These are phyloP conservation scores for Melikaiella ostensackeni DNA, from an alignment of 2,888 invertebrate species.

Conservation along the genomic window DNA sequence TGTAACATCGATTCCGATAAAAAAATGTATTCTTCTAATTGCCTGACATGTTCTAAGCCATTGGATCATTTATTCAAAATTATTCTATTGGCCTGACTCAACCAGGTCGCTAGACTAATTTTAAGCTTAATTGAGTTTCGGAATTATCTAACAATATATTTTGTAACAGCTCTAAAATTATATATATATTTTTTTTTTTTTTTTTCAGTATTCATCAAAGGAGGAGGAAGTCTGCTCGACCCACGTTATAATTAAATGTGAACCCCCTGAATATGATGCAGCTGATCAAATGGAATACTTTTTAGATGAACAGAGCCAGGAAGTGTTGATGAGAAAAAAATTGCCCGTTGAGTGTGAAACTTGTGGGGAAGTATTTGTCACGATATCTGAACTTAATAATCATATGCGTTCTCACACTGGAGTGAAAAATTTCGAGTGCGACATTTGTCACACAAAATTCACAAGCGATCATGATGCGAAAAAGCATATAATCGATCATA, in stretches of 20 bases:
- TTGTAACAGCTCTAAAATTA: neutral
- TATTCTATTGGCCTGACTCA: neutral
- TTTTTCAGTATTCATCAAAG: neutral
- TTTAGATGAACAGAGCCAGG: neutral
- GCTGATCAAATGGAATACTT: neutral
- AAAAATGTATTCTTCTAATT: too few species aligned
- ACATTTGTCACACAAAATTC: neutral
- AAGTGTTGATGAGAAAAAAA: neutral
- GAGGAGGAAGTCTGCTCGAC: neutral
- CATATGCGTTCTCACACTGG: constrained; percentile 2
- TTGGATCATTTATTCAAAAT: neutral
- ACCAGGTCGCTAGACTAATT: too few species aligned
- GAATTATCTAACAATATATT: neutral
- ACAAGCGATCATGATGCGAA: neutral
- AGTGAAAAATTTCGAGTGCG: neutral
- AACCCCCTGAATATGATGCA: neutral
- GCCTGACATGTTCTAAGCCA: too few species aligned
- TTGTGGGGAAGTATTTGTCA: neutral
- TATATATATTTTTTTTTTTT: too few species aligned
- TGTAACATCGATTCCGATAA: too few species aligned
- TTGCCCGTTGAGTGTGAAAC: neutral
- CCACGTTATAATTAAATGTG: neutral
- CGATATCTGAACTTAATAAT: neutral
- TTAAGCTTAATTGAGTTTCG: neutral
- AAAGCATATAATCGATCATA: neutral